Evolutionary conservation across 1,140 invertebrate genomes (phyloP).

Genomic region (Anastrepha obliqua): DNA sequence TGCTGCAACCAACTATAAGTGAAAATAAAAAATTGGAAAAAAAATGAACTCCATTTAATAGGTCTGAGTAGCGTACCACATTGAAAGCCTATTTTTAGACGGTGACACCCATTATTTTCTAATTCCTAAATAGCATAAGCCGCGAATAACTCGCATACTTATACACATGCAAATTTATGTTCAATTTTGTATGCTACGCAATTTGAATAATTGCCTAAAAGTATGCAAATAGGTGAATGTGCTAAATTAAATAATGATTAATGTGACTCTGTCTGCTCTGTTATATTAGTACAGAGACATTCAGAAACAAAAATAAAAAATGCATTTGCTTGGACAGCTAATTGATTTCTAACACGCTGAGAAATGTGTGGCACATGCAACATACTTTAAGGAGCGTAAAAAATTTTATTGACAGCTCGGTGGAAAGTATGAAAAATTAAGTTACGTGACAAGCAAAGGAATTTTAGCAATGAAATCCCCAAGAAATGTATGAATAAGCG

Average conservation of each 20-base stretch:
- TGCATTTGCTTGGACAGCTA: not conserved
- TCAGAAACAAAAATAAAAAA: too few relatives aligned
- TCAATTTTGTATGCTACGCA: too few relatives aligned
- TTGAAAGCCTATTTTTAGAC: too few relatives aligned
- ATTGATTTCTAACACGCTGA: not conserved
- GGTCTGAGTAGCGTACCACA: too few relatives aligned
- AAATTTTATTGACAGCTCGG: not conserved
- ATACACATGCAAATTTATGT: too few relatives aligned
- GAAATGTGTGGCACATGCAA: not conserved
- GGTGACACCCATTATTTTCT: too few relatives aligned
- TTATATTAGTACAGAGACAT: not conserved
- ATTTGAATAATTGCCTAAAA: not conserved
- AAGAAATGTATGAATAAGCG: not conserved
- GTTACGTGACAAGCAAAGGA: too few relatives aligned
- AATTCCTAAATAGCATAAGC: too few relatives aligned
- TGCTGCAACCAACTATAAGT: not conserved
- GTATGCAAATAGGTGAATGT: not conserved
- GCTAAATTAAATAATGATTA: constrained; percentile 21
- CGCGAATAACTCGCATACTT: too few relatives aligned
- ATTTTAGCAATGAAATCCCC: not conserved
- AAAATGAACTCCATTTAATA: too few relatives aligned
- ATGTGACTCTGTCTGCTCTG: not conserved
- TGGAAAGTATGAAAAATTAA: not conserved
- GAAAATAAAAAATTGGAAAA: not conserved
- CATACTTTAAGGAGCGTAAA: not conserved